Evolutionary conservation across 2,888 invertebrate genomes (phyloP).

Genomic region (Lapara coniferarum): DNA sequence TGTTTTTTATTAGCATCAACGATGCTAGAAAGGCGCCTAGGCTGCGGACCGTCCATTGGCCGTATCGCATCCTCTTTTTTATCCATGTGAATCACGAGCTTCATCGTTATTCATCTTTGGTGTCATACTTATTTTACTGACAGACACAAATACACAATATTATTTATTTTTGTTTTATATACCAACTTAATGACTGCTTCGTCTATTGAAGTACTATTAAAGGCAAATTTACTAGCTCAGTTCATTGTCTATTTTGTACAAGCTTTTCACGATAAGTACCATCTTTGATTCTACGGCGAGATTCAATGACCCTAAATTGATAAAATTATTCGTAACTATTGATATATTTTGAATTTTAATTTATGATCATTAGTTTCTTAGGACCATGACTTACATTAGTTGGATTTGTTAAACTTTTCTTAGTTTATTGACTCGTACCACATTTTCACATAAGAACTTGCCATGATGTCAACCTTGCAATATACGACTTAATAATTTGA

Average conservation of each 20-base stretch:
- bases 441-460: background rate
- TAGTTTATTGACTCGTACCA: background rate
- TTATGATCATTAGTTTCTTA: conserved; percentile 11
- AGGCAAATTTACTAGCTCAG: conserved; percentile 69
- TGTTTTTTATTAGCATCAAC: too few relatives aligned
- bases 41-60: background rate
- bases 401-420: conserved; percentile 2
- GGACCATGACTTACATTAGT: background rate
- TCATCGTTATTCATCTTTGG: background rate
- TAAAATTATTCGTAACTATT: conserved; percentile 12
- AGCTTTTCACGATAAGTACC: conserved; percentile 48
- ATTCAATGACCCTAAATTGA: conserved; percentile 11
- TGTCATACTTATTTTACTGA: background rate
- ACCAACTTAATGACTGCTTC: conserved; percentile 49
- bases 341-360: conserved; percentile 12
- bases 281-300: conserved; percentile 52
- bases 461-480: background rate
- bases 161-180: conserved; percentile 4
- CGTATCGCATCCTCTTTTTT: background rate
- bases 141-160: conserved; percentile 15
- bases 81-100: background rate
- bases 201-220: conserved; percentile 50
- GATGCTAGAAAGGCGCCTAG: too few relatives aligned
- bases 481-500: background rate
- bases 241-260: conserved; percentile 69